Evolutionary conservation across 2,797 vertebrate species (phyloP).

Genomic region (Gymnoscopelus braueri): DNA sequence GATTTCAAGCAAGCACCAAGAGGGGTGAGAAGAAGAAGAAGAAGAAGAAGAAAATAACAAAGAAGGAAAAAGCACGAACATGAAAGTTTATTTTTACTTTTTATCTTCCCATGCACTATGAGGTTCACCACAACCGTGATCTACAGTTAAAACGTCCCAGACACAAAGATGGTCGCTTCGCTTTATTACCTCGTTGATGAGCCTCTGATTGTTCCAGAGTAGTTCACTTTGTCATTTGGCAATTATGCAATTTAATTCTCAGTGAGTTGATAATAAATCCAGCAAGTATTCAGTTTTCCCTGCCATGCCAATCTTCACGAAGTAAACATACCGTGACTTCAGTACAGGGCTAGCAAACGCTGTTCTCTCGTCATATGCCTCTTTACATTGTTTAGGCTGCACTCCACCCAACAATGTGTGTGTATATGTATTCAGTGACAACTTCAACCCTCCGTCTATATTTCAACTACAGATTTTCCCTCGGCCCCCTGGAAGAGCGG

Average conservation of each 20-base stretch:
- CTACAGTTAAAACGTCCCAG: not conserved
- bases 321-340: not conserved
- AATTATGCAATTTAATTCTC: no score
- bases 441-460: conserved; percentile 37
- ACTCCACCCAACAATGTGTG: conserved; percentile 45
- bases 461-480: conserved; percentile 54
- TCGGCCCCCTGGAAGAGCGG: conserved; percentile 23
- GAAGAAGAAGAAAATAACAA: conserved; percentile 7
- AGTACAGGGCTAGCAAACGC: conserved; percentile 21
- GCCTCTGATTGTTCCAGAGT: no score
- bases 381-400: conserved; percentile 30
- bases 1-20: conserved; percentile 64
- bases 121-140: conserved; percentile 41
- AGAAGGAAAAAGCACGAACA: conserved; percentile 43
- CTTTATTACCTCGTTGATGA: no score
- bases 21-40: conserved; percentile 17
- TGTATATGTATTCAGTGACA: conserved; percentile 53
- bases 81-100: conserved; percentile 69
- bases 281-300: not conserved
- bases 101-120: conserved; percentile 43
- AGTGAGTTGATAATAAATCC: no score
- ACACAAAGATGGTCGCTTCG: no score
- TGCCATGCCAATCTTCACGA: not conserved
- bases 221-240: no score
- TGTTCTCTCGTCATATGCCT: conserved; percentile 26